Evolutionary conservation across 2,888 invertebrate genomes (phyloP).

Genomic region (Nephrotoma appendiculata): DNA sequence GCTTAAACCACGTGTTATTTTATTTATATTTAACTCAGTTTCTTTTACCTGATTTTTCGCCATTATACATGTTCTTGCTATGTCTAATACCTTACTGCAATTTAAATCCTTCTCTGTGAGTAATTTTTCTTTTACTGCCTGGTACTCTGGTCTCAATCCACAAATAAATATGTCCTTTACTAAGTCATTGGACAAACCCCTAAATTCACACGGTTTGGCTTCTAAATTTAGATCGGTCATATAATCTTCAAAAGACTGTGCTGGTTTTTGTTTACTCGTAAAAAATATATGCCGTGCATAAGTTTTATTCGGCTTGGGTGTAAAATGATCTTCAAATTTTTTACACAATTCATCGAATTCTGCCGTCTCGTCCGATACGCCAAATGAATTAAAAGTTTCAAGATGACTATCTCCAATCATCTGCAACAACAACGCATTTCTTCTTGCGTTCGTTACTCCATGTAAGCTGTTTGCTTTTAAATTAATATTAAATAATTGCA

Average conservation of each 20-base stretch:
- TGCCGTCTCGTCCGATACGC: neutral
- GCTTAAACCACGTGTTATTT: too few relatives aligned
- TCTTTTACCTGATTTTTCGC: too few relatives aligned
- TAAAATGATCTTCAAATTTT: neutral
- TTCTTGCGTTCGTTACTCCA: too few relatives aligned
- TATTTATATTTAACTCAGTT: too few relatives aligned
- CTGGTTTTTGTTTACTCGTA: neutral
- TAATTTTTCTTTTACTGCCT: neutral
- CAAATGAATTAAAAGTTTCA: neutral
- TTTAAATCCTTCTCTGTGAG: neutral
- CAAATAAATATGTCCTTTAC: neutral
- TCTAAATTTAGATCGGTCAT: neutral
- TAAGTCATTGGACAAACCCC: neutral
- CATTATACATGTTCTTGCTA: too few relatives aligned
- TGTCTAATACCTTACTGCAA: too few relatives aligned
- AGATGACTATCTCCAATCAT: neutral
- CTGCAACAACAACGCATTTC: neutral
- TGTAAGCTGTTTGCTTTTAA: too few relatives aligned
- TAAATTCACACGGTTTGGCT: neutral
- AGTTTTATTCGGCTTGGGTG: neutral
- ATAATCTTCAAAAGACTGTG: neutral
- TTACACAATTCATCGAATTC: neutral
- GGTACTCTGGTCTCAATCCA: neutral
- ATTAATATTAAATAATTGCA: too few relatives aligned
- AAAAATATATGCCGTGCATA: neutral